Base-by-base conservation (phyloP, 1,140 invertebrate genomes). In the Anastrepha ludens region DNA sequence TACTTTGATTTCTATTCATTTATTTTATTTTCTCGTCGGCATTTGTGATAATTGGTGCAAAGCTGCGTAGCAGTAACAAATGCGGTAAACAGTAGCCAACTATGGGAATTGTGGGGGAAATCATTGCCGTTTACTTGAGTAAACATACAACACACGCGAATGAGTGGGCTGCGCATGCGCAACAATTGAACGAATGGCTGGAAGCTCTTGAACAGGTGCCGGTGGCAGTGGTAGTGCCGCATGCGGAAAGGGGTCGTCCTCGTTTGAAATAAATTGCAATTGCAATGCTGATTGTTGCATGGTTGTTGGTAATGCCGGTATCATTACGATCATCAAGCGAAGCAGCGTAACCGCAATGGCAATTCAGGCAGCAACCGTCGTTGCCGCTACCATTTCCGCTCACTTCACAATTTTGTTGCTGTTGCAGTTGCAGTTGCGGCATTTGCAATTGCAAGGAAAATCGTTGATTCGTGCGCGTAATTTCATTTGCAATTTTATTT, bases 401-500 rank as follows among this genome's bases (percentile, higher is more conserved):
- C 47, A 29, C 6, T 74, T 11, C 67, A 41, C 67, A 74, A 2
- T 55, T 55, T 6, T 55, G 50, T 62, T 62, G 60, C 60, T 17
- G n/a, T n/a, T n/a, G 47, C 15, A 55, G 15, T 81, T 29, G 44
- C 9, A n/a, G n/a, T 81, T 81, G 47, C n/a, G 13, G n/a, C 60
- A 15, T 5, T 29, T 50, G 74, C 47, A 55, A 81, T 81, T 81
- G 74, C 74, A 17, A 55, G 11, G 47, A 81, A 55, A 81, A 81
- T 55, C 74, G 47, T 9, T 20, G 74, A 58, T 81, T 81, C 74
- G 74, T 81, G 74, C 74, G 74, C 74, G 47, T 81, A 81, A 81
- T 81, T 81, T 55, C 7, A 81, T 81, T 81, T 81, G 74, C 74
- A 9, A 81, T 55, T 55, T 81, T 81, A 81, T 81, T 81, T 81